Evolutionary conservation across 35 echinoderm and acorn worm species (phyloP).

Genomic region (Lytechinus pictus): DNA sequence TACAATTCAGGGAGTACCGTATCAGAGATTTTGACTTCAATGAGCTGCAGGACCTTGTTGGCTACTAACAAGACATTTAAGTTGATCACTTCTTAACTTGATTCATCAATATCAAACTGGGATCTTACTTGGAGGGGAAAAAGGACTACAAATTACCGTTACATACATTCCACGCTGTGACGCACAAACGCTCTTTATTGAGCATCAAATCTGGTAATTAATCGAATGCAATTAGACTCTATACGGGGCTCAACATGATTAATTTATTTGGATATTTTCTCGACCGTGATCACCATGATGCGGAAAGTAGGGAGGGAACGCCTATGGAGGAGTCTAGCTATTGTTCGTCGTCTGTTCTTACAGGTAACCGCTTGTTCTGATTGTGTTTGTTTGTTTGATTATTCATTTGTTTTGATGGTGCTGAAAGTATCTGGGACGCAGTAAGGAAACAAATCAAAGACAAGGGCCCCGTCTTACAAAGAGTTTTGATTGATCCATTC

Average conservation of each 20-base stretch:
- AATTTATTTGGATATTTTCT: constrained; percentile 53
- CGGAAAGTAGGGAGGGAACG: constrained; percentile 21
- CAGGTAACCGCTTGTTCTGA: not conserved
- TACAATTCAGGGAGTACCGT: not conserved
- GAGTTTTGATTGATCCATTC: too few relatives aligned
- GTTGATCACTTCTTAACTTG: not conserved
- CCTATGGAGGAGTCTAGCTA: constrained; percentile 52
- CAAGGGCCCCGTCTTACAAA: too few relatives aligned
- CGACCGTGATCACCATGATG: constrained; percentile 21
- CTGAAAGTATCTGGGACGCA: too few relatives aligned
- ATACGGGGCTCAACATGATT: constrained; percentile 33
- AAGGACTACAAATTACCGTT: not conserved
- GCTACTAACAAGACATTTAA: constrained; percentile 9
- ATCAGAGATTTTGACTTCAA: not conserved
- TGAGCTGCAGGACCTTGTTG: not conserved
- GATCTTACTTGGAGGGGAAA: not conserved
- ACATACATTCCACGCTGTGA: not conserved
- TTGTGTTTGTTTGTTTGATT: not conserved
- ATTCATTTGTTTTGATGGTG: not conserved
- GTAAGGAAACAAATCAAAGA: too few relatives aligned
- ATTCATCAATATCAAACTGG: not conserved
- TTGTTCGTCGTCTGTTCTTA: constrained; percentile 23
- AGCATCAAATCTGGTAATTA: constrained; percentile 38
- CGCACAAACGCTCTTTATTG: not conserved
- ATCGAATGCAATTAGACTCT: constrained; percentile 16